A percentile compares a stretch with the other conserved stretches of the same genome.
Conservation (phyloP, 2,113 vertebrate genomes). For the Lepidothrix coronata region DNA sequence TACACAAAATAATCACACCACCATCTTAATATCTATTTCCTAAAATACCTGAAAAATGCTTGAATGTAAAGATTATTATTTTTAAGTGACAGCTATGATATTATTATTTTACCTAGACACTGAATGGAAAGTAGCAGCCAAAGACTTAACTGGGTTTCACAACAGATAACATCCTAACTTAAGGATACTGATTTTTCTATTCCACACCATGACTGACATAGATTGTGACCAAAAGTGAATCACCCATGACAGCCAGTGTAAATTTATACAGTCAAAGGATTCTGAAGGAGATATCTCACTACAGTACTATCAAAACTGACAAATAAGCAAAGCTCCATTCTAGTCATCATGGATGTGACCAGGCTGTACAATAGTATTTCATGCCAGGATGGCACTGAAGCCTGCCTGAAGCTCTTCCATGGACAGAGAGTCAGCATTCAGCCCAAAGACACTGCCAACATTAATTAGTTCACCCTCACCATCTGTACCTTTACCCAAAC, state of each 20-base stretch:
- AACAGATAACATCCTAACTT: not conserved
- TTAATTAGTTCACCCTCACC: not conserved
- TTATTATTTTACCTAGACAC: not conserved
- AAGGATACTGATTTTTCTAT: not conserved
- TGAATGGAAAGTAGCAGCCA: not conserved
- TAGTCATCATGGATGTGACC: not conserved
- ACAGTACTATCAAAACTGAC: not conserved
- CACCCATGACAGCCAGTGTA: not conserved
- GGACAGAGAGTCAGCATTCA: not conserved
- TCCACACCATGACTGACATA: not conserved
- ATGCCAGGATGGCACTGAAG: not conserved
- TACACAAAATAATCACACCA: not conserved
- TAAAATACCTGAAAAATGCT: not conserved
- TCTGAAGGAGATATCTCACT: not conserved
- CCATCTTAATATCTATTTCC: not conserved
- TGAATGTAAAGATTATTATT: not conserved
- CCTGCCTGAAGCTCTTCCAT: not conserved
- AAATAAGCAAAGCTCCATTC: not conserved
- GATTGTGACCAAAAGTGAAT: not conserved
- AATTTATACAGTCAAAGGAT: not conserved
- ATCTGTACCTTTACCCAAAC: not conserved
- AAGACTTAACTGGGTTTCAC: not conserved
- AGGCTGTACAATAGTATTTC: not conserved
- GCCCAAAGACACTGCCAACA: not conserved
- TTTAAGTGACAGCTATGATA: not conserved